Evolutionary conservation across 2,888 invertebrate species (phyloP), one percentile per base, ranked within the genome.

Genomic region (Athrips mouffetella): DNA sequence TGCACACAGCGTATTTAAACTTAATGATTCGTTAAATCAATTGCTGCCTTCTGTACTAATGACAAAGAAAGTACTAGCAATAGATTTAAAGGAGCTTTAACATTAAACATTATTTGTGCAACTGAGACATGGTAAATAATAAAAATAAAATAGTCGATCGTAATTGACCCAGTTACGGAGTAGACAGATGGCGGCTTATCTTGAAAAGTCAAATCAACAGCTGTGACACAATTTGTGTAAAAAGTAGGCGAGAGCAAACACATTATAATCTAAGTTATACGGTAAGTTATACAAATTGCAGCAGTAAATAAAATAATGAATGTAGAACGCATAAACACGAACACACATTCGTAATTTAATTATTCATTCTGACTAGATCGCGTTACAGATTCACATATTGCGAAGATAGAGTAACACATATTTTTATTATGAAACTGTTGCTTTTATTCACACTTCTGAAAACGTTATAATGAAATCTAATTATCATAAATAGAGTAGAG

Each of bases 331-430:
- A 54, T 53, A 23, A 20, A 18, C 20, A 25, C 30, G 20, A 27
- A 37, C 31, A 27, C 30, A 21, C 16, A 47, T 21, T 8, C n/a
- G 20, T 40, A 41, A 25, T 31, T 29, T 11, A n/a, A 46, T 40
- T 55, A 58, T 54, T 54, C 53, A 57, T 57, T 50, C 44, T 41
- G 44, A 41, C 41, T 41, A 49, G 48, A 51, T 50, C 35, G 46
- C 55, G 51, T 57, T 58, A 61, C 59, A 49, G 54, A 57, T 57
- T 56, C 54, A 51, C 51, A 55, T 50, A 53, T 45, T 51, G 58
- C 56, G 16, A 61, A 62, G 57, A 61, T 56, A 52, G 55, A 57
- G 63, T 63, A 60, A 62, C 57, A 21, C 20, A 54, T 48, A 29
- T 40, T 50, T n/a, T 56, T 55, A 55, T 53, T 51, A 62, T 21